phyloP scores from a whole-genome alignment of 1,140 invertebrate genomes.

The Pemphigus obesinymphae region DNA sequence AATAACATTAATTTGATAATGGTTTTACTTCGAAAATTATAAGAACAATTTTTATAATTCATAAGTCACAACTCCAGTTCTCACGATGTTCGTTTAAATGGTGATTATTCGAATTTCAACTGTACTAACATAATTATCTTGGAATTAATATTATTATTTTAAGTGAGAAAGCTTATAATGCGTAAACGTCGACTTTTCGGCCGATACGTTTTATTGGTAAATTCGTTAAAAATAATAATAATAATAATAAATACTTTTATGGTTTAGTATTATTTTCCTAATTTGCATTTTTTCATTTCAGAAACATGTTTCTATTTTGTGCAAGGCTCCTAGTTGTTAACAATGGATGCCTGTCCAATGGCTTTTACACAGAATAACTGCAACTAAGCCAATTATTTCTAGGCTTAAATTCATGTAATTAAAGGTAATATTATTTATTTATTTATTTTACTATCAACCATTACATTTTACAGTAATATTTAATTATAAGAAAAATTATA shows the following conservation, averaged over 20 bases:
- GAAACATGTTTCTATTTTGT: not conserved
- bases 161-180: not conserved
- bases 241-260: not conserved
- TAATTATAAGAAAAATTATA: too few species aligned
- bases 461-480: too few species aligned
- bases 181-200: not conserved
- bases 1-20: slow-evolving; percentile 23
- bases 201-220: not conserved
- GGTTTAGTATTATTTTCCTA: not conserved
- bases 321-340: not conserved
- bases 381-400: not conserved
- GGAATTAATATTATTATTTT: not conserved
- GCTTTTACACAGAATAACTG: not conserved
- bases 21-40: not conserved
- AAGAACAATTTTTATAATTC: not conserved
- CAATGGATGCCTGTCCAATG: not conserved
- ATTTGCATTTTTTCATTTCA: slow-evolving; percentile 9
- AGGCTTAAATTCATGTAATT: not conserved
- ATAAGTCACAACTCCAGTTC: too few species aligned
- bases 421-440: too few species aligned
- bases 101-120: not conserved
- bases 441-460: too few species aligned
- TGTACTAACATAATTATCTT: not conserved
- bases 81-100: not conserved
- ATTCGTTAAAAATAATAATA: slow-evolving; percentile 4